A percentile compares a stretch with the other conserved stretches of the same genome.
phyloP scores from a whole-genome alignment of 2,113 vertebrate genomes.

The Mus spicilegus region DNA sequence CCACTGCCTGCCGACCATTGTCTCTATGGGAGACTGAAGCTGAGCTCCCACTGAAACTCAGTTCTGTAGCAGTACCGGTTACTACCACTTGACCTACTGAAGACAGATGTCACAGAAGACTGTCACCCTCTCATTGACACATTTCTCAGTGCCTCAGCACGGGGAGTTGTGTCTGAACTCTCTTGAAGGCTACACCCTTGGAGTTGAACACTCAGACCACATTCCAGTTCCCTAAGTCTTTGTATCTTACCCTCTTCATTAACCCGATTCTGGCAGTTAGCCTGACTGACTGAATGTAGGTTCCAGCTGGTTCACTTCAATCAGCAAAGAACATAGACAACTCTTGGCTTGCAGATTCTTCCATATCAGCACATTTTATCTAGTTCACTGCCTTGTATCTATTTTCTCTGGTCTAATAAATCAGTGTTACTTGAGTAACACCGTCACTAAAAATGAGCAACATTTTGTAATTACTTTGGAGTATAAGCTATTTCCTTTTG shows the following conservation, averaged over 20 bases:
- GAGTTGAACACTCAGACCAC: background rate
- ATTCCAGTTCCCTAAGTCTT: background rate
- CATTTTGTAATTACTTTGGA: background rate
- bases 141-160: background rate
- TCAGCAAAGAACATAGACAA: background rate
- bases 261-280: constrained; percentile 11
- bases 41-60: background rate
- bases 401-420: background rate
- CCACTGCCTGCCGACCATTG: background rate
- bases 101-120: background rate
- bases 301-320: background rate
- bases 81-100: background rate
- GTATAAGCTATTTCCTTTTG: background rate
- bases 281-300: background rate
- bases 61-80: background rate
- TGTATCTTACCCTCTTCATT: background rate
- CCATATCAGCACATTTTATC: background rate
- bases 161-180: background rate
- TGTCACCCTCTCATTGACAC: background rate
- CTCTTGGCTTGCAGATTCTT: background rate
- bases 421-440: background rate
- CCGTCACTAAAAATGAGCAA: background rate
- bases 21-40: background rate
- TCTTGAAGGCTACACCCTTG: background rate
- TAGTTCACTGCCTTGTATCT: background rate